Evolutionary conservation across 1,140 invertebrate species (phyloP).

Genomic region (Gryllus bimaculatus): DNA sequence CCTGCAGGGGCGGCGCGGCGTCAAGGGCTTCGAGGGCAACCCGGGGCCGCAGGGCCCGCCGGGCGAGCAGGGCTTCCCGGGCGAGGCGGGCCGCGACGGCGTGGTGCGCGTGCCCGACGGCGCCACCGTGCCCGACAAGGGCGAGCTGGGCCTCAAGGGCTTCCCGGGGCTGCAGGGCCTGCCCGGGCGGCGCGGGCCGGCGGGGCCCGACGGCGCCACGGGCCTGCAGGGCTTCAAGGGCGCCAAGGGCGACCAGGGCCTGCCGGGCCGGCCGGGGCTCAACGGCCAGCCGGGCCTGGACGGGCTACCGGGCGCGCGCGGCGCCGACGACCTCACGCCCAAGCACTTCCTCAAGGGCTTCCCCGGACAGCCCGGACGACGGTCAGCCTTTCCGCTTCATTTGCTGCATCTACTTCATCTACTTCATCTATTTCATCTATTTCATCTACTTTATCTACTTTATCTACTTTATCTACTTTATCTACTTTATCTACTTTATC

Average conservation of each 20-base stretch:
- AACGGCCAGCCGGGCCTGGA: constrained; percentile 38
- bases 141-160: constrained; percentile 10
- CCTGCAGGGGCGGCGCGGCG: constrained; percentile 21
- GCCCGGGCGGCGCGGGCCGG: constrained; percentile 27
- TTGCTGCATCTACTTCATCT: too few species aligned
- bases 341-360: constrained; percentile 39
- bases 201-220: constrained; percentile 21
- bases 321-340: constrained; percentile 35
- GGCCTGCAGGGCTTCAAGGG: constrained; percentile 18
- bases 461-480: too few species aligned
- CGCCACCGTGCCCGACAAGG: neutral
- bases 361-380: constrained; percentile 32
- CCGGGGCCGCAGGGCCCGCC: neutral
- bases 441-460: too few species aligned
- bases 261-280: constrained; percentile 36
- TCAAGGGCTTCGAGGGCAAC: neutral
- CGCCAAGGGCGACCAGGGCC: constrained; percentile 30
- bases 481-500: too few species aligned
- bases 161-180: constrained; percentile 15
- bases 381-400: too few species aligned
- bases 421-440: too few species aligned
- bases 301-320: constrained; percentile 43
- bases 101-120: neutral
- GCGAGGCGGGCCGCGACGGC: neutral
- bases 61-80: constrained; percentile 2